Percentiles rank a stretch among this genome's conserved stretches.
These are phyloP conservation scores for Polypterus senegalus DNA, from an alignment of 2,113 vertebrate species.

Conservation along the genomic window DNA sequence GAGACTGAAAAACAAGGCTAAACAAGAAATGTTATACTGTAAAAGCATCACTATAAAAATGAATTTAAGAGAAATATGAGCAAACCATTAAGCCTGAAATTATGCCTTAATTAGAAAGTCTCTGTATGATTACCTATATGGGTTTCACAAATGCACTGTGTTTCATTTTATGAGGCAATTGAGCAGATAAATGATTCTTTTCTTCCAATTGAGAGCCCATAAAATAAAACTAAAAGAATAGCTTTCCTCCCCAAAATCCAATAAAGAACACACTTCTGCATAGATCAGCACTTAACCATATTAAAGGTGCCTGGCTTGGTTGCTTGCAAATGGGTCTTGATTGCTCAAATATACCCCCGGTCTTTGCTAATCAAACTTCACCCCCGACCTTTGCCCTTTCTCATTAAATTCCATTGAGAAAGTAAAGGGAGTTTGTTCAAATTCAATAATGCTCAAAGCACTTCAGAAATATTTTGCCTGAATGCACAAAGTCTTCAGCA, in stretches of 20 bases:
- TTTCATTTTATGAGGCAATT: not conserved
- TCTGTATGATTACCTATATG: not conserved
- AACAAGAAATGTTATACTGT: no score
- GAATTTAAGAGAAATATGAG: no score
- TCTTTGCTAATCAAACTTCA: not conserved
- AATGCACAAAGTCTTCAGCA: not conserved
- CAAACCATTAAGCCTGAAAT: not conserved
- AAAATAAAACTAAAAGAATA: not conserved
- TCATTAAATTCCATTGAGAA: not conserved
- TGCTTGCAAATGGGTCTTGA: not conserved
- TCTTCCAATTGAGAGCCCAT: not conserved
- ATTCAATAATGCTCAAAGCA: not conserved
- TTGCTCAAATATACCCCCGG: not conserved
- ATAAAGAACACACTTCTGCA: not conserved
- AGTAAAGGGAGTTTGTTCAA: not conserved
- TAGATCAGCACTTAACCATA: not conserved
- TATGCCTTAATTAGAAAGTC: not conserved
- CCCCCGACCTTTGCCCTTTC: not conserved
- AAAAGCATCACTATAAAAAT: no score
- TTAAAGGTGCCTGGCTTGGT: not conserved
- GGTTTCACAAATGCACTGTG: not conserved
- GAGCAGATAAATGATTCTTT: not conserved
- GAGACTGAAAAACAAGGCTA: no score
- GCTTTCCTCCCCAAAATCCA: not conserved
- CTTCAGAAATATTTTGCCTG: not conserved